Evolutionary conservation across 2,113 vertebrate genomes (phyloP).

Genomic region (Desmodus rotundus): DNA sequence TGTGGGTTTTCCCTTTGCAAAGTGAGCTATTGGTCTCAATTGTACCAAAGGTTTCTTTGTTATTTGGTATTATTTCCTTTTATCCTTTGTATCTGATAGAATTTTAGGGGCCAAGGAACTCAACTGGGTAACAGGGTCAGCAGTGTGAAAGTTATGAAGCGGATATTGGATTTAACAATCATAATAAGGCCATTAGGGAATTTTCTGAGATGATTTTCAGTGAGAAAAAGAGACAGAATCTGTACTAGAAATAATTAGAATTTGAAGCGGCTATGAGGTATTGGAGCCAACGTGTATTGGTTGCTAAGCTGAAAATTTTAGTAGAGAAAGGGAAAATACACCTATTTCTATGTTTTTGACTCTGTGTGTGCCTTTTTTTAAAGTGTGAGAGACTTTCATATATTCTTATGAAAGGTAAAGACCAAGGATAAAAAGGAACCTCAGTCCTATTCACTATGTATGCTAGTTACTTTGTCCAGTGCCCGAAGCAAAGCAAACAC

Average conservation of each 20-base stretch:
- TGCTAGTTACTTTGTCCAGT: not conserved
- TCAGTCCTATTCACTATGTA: not conserved
- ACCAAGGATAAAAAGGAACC: not conserved
- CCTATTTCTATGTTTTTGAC: not conserved
- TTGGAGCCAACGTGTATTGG: not conserved
- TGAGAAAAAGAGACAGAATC: not conserved
- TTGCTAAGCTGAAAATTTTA: not conserved
- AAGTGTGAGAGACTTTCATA: not conserved
- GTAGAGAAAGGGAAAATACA: not conserved
- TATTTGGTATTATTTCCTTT: not conserved
- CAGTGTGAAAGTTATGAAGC: not conserved
- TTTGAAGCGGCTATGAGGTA: not conserved
- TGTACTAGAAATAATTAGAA: not conserved
- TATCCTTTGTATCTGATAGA: not conserved
- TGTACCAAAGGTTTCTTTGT: not conserved
- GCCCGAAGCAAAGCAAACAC: not conserved
- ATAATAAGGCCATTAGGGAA: not conserved
- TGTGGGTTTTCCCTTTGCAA: not conserved
- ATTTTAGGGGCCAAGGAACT: not conserved
- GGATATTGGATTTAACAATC: not conserved
- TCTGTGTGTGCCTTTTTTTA: not conserved
- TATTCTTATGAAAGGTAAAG: not conserved
- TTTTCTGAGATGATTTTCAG: not conserved
- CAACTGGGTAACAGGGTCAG: not conserved
- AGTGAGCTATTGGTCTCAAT: not conserved